Evolutionary conservation across 1,140 invertebrate genomes (phyloP).

Genomic region (Bombyx mori): ASM3026992v2 NC_085109.1:9149001-9149500

Average conservation of each 20-base stretch:
- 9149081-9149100: too few species aligned
- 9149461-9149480: conserved; percentile 53
- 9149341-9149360: not conserved
- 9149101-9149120: too few species aligned
- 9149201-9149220: conserved; percentile 7
- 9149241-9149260: not conserved
- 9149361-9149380: not conserved
- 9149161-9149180: conserved; percentile 53
- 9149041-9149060: too few species aligned
- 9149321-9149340: not conserved
- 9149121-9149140: conserved; percentile 13
- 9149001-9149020: too few species aligned
- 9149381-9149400: conserved; percentile 27
- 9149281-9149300: not conserved
- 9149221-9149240: not conserved
- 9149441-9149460: conserved; percentile 55
- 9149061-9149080: too few species aligned
- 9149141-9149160: conserved; percentile 55
- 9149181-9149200: conserved; percentile 33
- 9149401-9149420: conserved; percentile 21
- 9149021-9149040: too few species aligned
- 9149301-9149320: not conserved
- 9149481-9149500: conserved; percentile 59
- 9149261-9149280: not conserved
- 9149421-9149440: conserved; percentile 28